A percentile compares a stretch with the other conserved stretches of the same genome.
Evolutionary conservation across 2,113 vertebrate species (phyloP).

Genomic region (Nesoenas mayeri): DNA sequence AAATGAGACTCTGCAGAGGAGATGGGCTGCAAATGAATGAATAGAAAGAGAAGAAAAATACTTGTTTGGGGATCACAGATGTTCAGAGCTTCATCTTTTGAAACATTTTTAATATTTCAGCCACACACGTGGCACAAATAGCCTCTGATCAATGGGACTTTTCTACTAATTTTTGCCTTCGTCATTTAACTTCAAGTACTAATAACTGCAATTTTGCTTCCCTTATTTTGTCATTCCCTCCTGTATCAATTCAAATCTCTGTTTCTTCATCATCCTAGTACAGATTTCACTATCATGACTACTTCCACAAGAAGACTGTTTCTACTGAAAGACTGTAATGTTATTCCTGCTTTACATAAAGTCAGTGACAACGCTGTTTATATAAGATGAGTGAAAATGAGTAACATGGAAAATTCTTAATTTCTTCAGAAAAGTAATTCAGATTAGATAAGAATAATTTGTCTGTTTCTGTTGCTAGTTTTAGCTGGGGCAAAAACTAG

Average conservation of each 20-base stretch:
- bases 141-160: background rate
- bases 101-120: background rate
- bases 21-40: background rate
- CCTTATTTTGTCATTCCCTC: background rate
- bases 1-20: background rate
- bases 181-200: background rate
- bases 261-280: background rate
- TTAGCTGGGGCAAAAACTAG: background rate
- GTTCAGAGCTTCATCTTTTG: background rate
- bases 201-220: background rate
- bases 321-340: background rate
- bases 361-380: accelerated
- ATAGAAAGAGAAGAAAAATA: background rate
- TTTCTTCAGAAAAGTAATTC: background rate
- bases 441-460: background rate
- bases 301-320: background rate
- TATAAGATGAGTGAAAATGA: background rate
- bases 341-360: background rate
- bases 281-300: background rate
- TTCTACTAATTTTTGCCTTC: background rate
- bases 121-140: background rate
- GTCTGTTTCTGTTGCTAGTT: background rate
- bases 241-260: background rate
- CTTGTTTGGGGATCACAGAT: background rate
- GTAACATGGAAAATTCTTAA: background rate